phyloP scores from a whole-genome alignment of 2,888 invertebrate species.

The Clepsis dumicolana region DNA sequence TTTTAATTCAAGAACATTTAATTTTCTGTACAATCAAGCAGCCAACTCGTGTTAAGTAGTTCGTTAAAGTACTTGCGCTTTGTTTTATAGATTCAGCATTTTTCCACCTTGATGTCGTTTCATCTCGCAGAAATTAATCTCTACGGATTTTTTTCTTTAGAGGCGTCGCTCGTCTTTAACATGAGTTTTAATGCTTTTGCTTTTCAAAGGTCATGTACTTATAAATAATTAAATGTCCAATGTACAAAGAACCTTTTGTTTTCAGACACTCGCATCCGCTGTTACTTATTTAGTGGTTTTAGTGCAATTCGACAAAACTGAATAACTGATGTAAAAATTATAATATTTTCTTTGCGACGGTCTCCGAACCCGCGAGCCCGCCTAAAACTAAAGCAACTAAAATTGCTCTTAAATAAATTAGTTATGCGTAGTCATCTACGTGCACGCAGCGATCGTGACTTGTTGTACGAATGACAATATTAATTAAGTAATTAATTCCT shows the following conservation, averaged over 20 bases:
- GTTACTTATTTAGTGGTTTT: slow-evolving; percentile 74
- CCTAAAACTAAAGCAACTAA: no score
- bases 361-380: no score
- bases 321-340: slow-evolving; percentile 10
- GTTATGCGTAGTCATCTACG: no score
- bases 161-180: slow-evolving; percentile 68
- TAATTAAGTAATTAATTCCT: no score
- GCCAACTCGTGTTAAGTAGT: no score
- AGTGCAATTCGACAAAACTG: slow-evolving; percentile 68
- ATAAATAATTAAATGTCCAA: neutral
- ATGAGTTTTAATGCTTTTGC: slow-evolving; percentile 52
- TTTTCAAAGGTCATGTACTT: neutral
- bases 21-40: no score
- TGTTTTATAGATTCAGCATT: slow-evolving; percentile 70
- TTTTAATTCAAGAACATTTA: neutral
- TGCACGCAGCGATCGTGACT: no score
- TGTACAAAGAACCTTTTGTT: slow-evolving; percentile 43
- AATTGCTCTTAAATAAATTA: no score
- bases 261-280: slow-evolving; percentile 72
- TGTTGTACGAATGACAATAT: no score
- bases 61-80: neutral
- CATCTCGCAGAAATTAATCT: slow-evolving; percentile 65
- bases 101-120: slow-evolving; percentile 65
- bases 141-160: slow-evolving; percentile 69
- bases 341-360: neutral